These are phyloP conservation scores for Punctoribates punctum DNA, from an alignment of 2,888 invertebrate species.

Conservation along the genomic window DNA sequence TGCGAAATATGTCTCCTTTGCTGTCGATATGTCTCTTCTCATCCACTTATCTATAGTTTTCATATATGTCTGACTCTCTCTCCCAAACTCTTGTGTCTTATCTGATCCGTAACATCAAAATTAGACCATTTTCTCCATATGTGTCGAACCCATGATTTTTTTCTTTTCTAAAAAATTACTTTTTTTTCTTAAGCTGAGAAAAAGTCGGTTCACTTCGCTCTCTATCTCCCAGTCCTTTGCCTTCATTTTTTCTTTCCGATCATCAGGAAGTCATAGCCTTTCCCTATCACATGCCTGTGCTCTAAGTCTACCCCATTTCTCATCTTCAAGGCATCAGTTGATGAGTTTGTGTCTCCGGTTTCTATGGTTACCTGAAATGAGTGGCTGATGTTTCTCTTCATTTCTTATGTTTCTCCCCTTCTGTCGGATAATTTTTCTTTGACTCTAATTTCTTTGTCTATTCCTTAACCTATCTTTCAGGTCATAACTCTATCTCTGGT, in stretches of 20 bases:
- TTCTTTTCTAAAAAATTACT: background rate
- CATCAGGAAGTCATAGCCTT: constrained; percentile 15
- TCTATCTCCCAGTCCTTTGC: background rate
- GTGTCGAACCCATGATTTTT: background rate
- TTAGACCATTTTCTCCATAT: constrained; percentile 1
- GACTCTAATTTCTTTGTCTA: no score
- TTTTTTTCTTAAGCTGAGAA: background rate
- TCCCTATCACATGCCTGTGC: background rate
- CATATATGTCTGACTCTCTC: background rate
- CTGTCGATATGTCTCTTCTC: background rate
- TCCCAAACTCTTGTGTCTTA: background rate
- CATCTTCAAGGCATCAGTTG: no score
- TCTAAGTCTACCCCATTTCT: no score
- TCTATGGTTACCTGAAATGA: no score
- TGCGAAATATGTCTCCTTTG: background rate
- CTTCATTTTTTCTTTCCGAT: background rate
- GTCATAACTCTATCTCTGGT: no score
- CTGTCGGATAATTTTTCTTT: no score
- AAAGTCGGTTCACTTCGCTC: background rate
- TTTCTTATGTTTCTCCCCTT: no score
- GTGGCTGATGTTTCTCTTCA: no score
- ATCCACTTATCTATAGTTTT: background rate
- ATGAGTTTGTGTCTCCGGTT: no score
- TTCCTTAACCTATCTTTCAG: no score
- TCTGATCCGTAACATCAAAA: background rate